phyloP scores from a whole-genome alignment of 2,113 vertebrate genomes.

The Pangasianodon hypophthalmus region DNA sequence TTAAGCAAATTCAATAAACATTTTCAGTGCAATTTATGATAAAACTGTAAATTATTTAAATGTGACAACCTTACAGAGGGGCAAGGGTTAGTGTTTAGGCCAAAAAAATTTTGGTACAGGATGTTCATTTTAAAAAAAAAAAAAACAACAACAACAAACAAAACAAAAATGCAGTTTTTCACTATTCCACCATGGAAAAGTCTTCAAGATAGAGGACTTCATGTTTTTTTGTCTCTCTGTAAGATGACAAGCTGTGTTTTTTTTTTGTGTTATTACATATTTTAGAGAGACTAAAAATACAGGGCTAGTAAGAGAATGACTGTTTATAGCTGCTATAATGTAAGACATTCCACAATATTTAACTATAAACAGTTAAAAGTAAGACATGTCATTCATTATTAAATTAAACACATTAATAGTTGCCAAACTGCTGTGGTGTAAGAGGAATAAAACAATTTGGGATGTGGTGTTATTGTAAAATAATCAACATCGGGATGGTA shows the following conservation, averaged over 20 bases:
- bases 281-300: background rate
- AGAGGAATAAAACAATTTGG: background rate
- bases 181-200: background rate
- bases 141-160: background rate
- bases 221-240: background rate
- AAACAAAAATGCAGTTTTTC: background rate
- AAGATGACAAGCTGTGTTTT: background rate
- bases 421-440: background rate
- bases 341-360: background rate
- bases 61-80: background rate
- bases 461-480: background rate
- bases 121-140: too few species aligned
- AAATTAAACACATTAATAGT: background rate
- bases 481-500: background rate
- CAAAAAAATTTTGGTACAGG: too few species aligned
- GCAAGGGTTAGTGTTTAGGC: background rate
- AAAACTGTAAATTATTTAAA: background rate
- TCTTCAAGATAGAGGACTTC: background rate
- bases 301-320: background rate
- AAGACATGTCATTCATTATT: background rate
- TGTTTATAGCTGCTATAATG: background rate
- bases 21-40: background rate
- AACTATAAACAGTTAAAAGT: background rate
- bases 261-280: background rate
- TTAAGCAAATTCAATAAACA: background rate